phyloP scores from a whole-genome alignment of 2,113 vertebrate species.

The Beaufortia kweichowensis region DNA sequence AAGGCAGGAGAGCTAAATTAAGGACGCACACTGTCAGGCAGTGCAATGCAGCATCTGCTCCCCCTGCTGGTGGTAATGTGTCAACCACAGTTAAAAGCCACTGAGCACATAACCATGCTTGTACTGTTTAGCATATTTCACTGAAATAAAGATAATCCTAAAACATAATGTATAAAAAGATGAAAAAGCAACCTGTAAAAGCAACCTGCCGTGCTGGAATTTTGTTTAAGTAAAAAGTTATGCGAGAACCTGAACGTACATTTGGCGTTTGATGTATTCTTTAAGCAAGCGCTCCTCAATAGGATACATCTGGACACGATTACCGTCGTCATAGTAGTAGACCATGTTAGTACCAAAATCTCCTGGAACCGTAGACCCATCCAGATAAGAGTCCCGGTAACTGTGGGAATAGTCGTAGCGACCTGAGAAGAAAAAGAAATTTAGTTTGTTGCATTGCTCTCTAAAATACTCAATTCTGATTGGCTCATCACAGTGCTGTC shows the following conservation, averaged over 20 bases:
- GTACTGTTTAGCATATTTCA: neutral
- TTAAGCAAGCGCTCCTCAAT: constrained; percentile 92
- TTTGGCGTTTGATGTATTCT: constrained; percentile 94
- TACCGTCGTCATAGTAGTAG: constrained; percentile 92
- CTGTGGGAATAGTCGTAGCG: constrained; percentile 82
- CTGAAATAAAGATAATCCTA: neutral
- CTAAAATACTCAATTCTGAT: neutral
- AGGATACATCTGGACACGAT: constrained; percentile 87
- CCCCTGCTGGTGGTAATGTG: constrained; percentile 40
- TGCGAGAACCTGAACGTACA: constrained; percentile 76
- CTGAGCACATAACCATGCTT: neutral
- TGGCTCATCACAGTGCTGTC: neutral
- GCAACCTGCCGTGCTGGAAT: neutral
- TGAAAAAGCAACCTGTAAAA: neutral
- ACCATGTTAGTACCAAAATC: constrained; percentile 84
- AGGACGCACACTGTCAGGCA: constrained; percentile 6
- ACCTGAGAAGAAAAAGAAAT: constrained; percentile 69
- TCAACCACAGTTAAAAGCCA: neutral
- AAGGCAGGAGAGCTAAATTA: constrained; percentile 41
- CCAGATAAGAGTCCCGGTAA: constrained; percentile 77
- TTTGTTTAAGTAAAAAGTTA: neutral
- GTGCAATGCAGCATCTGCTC: constrained; percentile 18
- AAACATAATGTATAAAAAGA: neutral
- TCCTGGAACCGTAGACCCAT: constrained; percentile 71
- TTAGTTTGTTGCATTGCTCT: neutral